These are phyloP conservation scores for Mamestra configurata DNA, from an alignment of 1,140 invertebrate species.

Conservation along the genomic window DNA sequence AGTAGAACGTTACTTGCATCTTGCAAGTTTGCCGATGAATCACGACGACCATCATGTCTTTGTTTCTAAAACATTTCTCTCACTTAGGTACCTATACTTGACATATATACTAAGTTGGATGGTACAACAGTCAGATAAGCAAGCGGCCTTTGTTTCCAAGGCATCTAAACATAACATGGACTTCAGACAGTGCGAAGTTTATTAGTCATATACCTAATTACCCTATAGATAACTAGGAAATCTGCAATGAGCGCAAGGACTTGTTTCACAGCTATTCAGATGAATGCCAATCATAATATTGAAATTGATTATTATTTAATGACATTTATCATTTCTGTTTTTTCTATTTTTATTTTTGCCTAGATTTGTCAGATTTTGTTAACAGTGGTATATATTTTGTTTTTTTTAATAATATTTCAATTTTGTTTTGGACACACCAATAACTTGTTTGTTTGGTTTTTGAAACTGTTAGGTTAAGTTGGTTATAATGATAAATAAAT, in stretches of 20 bases:
- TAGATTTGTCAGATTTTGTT: too few species aligned
- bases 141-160: background rate
- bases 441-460: too few species aligned
- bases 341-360: background rate
- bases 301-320: too few species aligned
- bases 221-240: background rate
- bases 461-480: too few species aligned
- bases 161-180: slow-evolving; percentile 18
- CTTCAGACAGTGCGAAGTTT: background rate
- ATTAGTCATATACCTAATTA: slow-evolving; percentile 4
- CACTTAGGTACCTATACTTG: background rate
- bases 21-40: background rate
- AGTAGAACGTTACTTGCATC: too few species aligned
- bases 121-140: background rate
- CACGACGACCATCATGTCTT: background rate
- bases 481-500: too few species aligned
- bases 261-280: background rate
- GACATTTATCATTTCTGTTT: background rate
- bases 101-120: too few species aligned
- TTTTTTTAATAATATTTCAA: too few species aligned
- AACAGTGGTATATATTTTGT: too few species aligned
- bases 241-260: background rate
- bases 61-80: background rate
- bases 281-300: background rate
- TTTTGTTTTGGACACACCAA: too few species aligned